Evolutionary conservation across 1,140 invertebrate species (phyloP).

Genomic region (Pomacea maculata): DNA sequence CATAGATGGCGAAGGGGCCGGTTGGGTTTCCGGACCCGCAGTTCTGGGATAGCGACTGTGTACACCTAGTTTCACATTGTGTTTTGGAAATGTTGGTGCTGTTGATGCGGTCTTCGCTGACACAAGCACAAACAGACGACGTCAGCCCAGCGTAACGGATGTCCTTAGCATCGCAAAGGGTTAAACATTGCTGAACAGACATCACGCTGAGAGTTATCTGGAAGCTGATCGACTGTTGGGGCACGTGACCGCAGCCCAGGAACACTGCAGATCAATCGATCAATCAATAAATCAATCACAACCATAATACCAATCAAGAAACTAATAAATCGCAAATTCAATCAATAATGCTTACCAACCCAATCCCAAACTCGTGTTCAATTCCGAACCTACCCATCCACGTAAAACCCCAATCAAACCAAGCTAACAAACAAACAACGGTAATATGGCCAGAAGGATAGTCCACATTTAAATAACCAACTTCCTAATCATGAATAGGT

Average conservation of each 20-base stretch:
- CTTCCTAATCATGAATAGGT: too few species aligned
- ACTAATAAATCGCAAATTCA: too few species aligned
- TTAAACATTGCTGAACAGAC: constrained; percentile 17
- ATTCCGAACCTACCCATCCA: too few species aligned
- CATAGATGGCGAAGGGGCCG: constrained; percentile 3
- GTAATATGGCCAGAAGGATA: too few species aligned
- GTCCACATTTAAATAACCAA: too few species aligned
- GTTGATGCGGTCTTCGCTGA: neutral
- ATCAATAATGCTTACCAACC: too few species aligned
- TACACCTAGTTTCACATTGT: neutral
- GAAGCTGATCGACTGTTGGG: neutral
- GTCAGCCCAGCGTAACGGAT: constrained; percentile 4
- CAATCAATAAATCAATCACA: too few species aligned
- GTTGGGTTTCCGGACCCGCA: neutral
- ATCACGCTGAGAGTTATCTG: neutral
- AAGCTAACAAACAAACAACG: too few species aligned
- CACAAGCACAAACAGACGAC: neutral
- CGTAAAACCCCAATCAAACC: too few species aligned
- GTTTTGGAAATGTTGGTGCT: neutral
- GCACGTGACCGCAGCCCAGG: neutral
- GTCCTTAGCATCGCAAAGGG: constrained; percentile 9
- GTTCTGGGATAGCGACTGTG: neutral
- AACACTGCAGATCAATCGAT: neutral
- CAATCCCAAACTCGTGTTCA: too few species aligned
- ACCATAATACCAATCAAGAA: too few species aligned